A percentile compares a stretch with the other conserved stretches of the same genome.
Evolutionary conservation across 2,113 vertebrate genomes (phyloP).

Genomic region (Tachycineta bicolor): DNA sequence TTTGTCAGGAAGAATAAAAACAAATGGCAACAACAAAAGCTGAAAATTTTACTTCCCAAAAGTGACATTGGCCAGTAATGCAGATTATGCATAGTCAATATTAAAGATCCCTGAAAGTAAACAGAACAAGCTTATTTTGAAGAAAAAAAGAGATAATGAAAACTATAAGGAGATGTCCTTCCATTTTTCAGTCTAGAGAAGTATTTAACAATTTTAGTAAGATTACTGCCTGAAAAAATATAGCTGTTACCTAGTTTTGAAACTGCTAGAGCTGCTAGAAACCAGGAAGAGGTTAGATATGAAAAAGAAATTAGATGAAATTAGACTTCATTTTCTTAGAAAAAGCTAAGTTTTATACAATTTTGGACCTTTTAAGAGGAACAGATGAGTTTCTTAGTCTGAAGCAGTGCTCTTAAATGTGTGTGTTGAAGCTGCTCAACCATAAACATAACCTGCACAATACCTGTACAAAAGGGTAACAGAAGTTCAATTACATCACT

Average conservation of each 20-base stretch:
- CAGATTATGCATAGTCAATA: neutral
- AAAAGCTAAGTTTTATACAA: neutral
- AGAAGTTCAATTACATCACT: neutral
- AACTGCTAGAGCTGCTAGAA: neutral
- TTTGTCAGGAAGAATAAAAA: neutral
- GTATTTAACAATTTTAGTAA: neutral
- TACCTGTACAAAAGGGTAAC: neutral
- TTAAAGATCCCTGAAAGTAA: neutral
- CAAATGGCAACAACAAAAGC: neutral
- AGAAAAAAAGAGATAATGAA: neutral
- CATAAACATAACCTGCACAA: neutral
- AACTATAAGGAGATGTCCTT: neutral
- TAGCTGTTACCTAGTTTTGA: neutral
- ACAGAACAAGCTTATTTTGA: neutral
- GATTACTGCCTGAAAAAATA: neutral
- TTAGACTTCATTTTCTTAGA: neutral
- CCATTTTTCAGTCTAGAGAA: neutral
- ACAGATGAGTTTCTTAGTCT: neutral
- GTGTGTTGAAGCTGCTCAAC: neutral
- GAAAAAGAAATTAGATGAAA: neutral
- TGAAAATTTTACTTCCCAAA: neutral
- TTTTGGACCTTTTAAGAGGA: neutral
- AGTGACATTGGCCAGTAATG: neutral
- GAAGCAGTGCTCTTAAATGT: neutral
- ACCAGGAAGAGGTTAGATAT: neutral